phyloP scores from a whole-genome alignment of 1,140 invertebrate species.

The Caenorhabditis remanei region DNA sequence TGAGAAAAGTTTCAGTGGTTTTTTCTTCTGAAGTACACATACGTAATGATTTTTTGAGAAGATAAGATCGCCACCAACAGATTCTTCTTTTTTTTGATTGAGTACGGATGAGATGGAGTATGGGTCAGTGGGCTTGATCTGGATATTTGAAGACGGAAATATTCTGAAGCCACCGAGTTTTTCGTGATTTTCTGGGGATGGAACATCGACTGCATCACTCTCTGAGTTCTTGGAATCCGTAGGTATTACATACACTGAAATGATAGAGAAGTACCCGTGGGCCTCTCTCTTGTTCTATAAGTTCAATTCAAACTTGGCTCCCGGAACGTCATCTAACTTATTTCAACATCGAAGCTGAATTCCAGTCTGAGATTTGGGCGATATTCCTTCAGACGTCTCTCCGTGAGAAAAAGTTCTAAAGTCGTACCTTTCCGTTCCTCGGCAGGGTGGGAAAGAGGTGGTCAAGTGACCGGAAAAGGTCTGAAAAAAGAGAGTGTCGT shows the following conservation, averaged over 20 bases:
- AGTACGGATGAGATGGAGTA: background rate
- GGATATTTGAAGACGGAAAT: background rate
- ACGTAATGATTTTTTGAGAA: background rate
- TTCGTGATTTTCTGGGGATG: too few species aligned
- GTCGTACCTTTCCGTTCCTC: constrained; percentile 7
- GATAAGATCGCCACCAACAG: background rate
- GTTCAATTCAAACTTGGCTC: too few species aligned
- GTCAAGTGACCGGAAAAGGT: background rate
- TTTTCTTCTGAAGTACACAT: background rate
- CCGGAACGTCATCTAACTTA: too few species aligned
- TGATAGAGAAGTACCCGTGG: too few species aligned
- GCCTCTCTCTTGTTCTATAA: too few species aligned
- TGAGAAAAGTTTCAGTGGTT: constrained; percentile 46
- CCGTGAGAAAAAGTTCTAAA: background rate
- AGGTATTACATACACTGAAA: too few species aligned
- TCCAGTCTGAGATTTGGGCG: background rate
- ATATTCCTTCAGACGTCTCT: background rate
- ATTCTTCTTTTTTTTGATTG: background rate
- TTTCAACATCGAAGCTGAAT: background rate
- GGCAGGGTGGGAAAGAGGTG: background rate
- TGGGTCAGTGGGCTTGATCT: constrained; percentile 1
- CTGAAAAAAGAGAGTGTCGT: too few species aligned
- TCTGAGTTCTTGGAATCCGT: too few species aligned
- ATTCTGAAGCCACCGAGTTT: background rate
- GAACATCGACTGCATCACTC: too few species aligned